Evolutionary conservation across 2,797 vertebrate genomes (phyloP).

Genomic region (Cirrhinus mrigala): DNA sequence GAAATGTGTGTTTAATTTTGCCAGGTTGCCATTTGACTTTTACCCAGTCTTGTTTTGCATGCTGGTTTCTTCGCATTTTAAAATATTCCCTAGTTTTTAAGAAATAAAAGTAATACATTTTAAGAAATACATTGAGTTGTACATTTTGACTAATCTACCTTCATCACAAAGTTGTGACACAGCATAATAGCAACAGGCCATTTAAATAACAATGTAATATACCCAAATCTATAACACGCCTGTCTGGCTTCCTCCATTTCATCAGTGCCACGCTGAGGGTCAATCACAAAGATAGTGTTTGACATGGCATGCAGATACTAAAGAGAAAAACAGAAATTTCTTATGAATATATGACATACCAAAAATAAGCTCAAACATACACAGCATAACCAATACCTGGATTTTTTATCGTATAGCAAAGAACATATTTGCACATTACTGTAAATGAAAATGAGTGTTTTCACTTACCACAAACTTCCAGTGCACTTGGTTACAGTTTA

Average conservation of each 20-base stretch:
- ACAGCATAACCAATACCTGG: neutral
- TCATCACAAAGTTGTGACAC: neutral
- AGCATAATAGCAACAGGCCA: neutral
- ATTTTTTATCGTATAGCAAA: neutral
- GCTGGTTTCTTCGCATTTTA: slow-evolving; percentile 33
- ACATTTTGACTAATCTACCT: neutral
- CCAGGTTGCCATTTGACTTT: slow-evolving; percentile 47
- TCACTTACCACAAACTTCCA: slow-evolving; percentile 49
- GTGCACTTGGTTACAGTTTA: slow-evolving; percentile 34
- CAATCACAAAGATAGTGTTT: too few species aligned
- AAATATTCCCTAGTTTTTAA: slow-evolving; percentile 30
- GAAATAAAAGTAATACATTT: neutral
- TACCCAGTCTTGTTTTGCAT: slow-evolving; percentile 54
- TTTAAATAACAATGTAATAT: too few species aligned
- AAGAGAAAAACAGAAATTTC: neutral
- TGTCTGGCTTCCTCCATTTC: too few species aligned
- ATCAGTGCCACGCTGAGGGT: too few species aligned
- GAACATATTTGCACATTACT: neutral
- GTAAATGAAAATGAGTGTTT: neutral
- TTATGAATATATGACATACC: too few species aligned
- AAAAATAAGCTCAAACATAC: neutral
- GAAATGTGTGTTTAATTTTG: slow-evolving; percentile 38
- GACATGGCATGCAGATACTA: too few species aligned
- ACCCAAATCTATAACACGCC: too few species aligned
- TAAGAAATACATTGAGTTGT: neutral